Evolutionary conservation across 2,888 invertebrate genomes (phyloP).

Genomic region (Laspeyria flexula): DNA sequence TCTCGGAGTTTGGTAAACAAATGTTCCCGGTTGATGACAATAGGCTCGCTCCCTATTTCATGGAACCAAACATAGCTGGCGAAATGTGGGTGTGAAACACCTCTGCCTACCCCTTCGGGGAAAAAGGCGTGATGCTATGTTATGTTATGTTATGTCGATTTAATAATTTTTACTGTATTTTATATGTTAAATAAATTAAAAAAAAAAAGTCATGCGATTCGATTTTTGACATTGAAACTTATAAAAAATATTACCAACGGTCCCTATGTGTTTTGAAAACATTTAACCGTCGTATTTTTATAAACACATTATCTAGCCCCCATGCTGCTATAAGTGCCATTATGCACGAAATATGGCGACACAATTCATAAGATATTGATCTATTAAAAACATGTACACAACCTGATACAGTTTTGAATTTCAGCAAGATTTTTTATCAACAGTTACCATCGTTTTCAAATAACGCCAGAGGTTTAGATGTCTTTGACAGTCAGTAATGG

Average conservation of each 20-base stretch:
- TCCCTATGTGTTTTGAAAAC: background rate
- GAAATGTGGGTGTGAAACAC: too few relatives aligned
- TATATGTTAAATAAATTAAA: too few relatives aligned
- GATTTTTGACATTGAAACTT: too few relatives aligned
- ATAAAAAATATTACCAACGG: background rate
- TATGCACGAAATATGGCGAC: constrained; percentile 29
- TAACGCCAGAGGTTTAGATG: constrained; percentile 53
- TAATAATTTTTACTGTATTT: too few relatives aligned
- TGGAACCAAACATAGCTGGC: too few relatives aligned
- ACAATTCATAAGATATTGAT: constrained; percentile 37
- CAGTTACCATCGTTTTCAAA: constrained; percentile 48
- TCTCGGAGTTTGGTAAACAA: too few relatives aligned
- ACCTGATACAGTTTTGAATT: constrained; percentile 28
- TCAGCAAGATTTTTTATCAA: constrained; percentile 35
- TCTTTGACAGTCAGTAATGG: constrained; percentile 64
- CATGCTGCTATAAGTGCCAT: constrained; percentile 28
- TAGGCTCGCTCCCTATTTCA: too few relatives aligned
- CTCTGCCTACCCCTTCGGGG: too few relatives aligned
- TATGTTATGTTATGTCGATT: too few relatives aligned
- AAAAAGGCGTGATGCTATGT: too few relatives aligned
- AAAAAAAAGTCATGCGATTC: too few relatives aligned
- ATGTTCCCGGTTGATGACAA: too few relatives aligned
- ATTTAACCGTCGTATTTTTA: background rate
- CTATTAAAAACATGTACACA: constrained; percentile 25
- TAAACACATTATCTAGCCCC: constrained; percentile 9